Percentiles rank a stretch among this genome's conserved stretches.
These are phyloP conservation scores for Yponomeuta malinellus DNA, from an alignment of 2,888 invertebrate genomes.

Conservation along the genomic window DNA sequence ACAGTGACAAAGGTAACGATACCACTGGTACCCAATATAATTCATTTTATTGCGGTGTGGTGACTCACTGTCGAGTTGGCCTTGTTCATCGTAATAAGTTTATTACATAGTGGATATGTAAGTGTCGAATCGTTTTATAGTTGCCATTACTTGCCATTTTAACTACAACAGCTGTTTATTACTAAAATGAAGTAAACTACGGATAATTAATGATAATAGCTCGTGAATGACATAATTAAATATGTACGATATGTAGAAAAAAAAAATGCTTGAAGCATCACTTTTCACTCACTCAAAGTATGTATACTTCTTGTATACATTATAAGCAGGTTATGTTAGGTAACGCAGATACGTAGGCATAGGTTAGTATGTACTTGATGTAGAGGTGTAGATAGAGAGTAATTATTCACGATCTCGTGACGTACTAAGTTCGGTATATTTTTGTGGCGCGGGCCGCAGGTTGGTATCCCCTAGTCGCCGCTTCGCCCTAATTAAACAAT, in stretches of 20 bases:
- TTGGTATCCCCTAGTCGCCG: conserved; percentile 63
- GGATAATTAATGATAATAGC: too few relatives aligned
- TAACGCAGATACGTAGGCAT: too few relatives aligned
- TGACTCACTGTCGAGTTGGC: not conserved
- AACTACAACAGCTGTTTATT: too few relatives aligned
- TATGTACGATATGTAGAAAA: too few relatives aligned
- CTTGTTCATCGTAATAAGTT: not conserved
- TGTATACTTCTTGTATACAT: too few relatives aligned
- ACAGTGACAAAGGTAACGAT: not conserved
- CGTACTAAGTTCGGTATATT: not conserved
- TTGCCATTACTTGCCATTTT: too few relatives aligned
- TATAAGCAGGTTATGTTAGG: too few relatives aligned
- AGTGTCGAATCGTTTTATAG: not conserved
- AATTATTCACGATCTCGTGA: not conserved
- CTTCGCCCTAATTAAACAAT: conserved; percentile 77
- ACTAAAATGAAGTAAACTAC: too few relatives aligned
- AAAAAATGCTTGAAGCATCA: too few relatives aligned
- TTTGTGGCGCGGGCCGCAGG: conserved; percentile 45
- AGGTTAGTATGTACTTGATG: too few relatives aligned
- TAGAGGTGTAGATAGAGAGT: not conserved
- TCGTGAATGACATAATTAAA: too few relatives aligned
- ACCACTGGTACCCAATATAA: not conserved
- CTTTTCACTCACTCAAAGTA: too few relatives aligned
- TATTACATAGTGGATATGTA: not conserved
- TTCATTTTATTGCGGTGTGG: not conserved